These are phyloP conservation scores for Perdix hodgsoniae DNA, from an alignment of 2,797 vertebrate genomes.

Conservation along the genomic window DNA sequence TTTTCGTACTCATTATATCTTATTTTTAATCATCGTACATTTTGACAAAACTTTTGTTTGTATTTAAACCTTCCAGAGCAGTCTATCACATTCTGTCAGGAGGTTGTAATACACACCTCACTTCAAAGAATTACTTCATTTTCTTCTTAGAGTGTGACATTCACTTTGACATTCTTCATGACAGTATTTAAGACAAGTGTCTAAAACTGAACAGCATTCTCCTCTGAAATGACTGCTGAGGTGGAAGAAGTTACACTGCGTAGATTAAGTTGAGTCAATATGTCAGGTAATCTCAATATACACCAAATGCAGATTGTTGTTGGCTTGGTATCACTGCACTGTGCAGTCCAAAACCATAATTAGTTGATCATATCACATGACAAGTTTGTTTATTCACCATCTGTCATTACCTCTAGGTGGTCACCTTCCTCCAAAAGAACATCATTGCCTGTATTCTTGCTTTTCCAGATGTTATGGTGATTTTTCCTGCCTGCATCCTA, in stretches of 20 bases:
- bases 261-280: background rate
- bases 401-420: slow-evolving; percentile 48
- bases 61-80: background rate
- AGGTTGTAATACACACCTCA: background rate
- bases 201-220: background rate
- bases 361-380: slow-evolving; percentile 40
- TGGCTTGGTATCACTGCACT: background rate
- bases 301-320: background rate
- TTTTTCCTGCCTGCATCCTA: slow-evolving; percentile 47
- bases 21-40: background rate
- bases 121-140: background rate
- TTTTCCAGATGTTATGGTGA: slow-evolving; percentile 37
- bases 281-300: background rate
- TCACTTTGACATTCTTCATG: background rate
- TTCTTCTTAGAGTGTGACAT: background rate
- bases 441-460: background rate
- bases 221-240: background rate
- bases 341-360: background rate
- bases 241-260: background rate
- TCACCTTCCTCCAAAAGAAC: slow-evolving; percentile 30
- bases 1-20: background rate
- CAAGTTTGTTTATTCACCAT: slow-evolving; percentile 51
- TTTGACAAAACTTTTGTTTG: background rate
- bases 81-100: background rate
- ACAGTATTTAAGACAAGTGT: background rate